Evolutionary conservation across 1,140 invertebrate genomes (phyloP), one percentile per base, ranked within the genome.

Genomic region (Melitaea cinxia): DNA sequence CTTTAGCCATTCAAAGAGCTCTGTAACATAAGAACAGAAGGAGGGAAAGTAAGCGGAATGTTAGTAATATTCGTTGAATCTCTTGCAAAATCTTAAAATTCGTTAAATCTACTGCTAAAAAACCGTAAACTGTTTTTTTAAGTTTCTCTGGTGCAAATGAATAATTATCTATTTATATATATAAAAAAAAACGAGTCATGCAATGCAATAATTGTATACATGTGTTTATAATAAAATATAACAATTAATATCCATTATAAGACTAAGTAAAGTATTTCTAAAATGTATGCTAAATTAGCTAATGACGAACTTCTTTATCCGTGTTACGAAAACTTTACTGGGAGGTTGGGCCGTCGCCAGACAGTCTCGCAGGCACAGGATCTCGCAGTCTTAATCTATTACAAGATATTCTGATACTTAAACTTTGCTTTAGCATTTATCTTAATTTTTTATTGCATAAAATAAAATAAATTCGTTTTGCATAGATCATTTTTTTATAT

Each of bases 301-400:
- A 42, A 23, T 42, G 37, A 23, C 24, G 50, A 62, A 53, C 54
- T 37, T 47, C 52, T 57, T n/a, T 50, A 50, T 45, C 35, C 35
- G 53, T 64, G 49, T 70, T 65, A 57, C 45, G 67, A 65, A 65
- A 68, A 68, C 56, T 72, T 58, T 72, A 57, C 58, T 30, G 61
- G 54, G 24, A 57, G 61, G 55, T 67, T 72, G 65, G 70, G 58
- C 59, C 61, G 58, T 47, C 60, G 70, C 70, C 70, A 72, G 66
- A 53, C 61, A 55, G 62, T 70, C 71, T 73, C 42, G 55, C 70
- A 70, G 60, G 33, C 37, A 57, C 54, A 42, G 54, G 37, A 14
- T 35, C 53, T 56, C 19, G 21, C 23, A 24, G 54, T 42, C 54
- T 57, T 42, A 42, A 56, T 56, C 37, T 56, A 42, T 56, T 56